These are phyloP conservation scores for Tragelaphus scriptus DNA, from an alignment of 2,113 vertebrate species.

Conservation along the genomic window DNA sequence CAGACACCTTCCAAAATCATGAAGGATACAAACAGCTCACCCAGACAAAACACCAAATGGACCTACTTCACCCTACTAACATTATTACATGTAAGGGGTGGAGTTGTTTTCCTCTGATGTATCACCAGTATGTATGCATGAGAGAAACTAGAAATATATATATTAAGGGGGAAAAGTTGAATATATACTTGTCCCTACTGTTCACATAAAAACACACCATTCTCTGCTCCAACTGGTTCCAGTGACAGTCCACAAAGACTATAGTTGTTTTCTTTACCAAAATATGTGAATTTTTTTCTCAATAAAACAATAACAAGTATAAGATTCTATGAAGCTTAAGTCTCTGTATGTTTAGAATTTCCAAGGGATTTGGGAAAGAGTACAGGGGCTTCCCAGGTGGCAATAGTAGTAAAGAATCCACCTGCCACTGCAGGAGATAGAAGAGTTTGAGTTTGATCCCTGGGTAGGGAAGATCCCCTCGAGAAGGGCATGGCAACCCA, in stretches of 20 bases:
- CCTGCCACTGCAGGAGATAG: not conserved
- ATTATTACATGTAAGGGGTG: not conserved
- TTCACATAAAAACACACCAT: not conserved
- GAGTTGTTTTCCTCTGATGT: not conserved
- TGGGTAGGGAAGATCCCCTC: not conserved
- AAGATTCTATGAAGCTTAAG: not conserved
- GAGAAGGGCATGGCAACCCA: not conserved
- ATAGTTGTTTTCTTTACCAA: not conserved
- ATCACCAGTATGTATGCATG: not conserved
- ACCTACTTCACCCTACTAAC: not conserved
- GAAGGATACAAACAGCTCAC: not conserved
- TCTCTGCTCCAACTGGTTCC: not conserved
- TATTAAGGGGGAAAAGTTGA: not conserved
- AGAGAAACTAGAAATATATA: not conserved
- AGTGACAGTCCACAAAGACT: not conserved
- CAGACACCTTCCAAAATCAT: constrained; percentile 31
- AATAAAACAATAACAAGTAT: not conserved
- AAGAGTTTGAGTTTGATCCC: not conserved
- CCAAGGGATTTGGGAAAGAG: not conserved
- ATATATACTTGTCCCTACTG: not conserved
- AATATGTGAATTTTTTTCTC: not conserved
- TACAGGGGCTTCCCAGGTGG: not conserved
- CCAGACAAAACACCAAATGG: not conserved
- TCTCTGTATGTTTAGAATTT: not conserved
- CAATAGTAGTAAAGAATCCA: not conserved